A percentile compares a stretch with the other conserved stretches of the same genome.
phyloP scores from a whole-genome alignment of 2,797 vertebrate genomes.

The Karalla daura region DNA sequence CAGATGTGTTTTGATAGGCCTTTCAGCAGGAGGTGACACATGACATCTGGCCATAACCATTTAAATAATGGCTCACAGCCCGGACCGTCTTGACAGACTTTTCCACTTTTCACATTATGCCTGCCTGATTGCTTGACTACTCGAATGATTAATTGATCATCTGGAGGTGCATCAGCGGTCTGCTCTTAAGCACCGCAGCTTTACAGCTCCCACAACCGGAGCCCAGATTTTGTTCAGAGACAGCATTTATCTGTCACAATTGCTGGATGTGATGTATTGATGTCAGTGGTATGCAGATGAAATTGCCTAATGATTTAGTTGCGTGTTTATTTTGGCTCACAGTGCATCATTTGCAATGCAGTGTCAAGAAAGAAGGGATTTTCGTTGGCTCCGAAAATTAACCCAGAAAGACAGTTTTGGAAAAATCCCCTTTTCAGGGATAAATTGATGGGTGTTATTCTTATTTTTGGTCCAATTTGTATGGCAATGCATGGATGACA shows the following conservation, averaged over 20 bases:
- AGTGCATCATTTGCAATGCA: constrained; percentile 39
- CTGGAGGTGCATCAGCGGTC: constrained; percentile 31
- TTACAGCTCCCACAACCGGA: constrained; percentile 9
- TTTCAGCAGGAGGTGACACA: constrained; percentile 54
- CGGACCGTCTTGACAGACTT: constrained; percentile 36
- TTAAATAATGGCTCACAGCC: constrained; percentile 59
- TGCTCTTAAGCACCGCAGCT: constrained; percentile 1
- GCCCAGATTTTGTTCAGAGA: constrained; percentile 22
- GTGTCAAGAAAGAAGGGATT: constrained; percentile 42
- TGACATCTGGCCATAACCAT: constrained; percentile 57
- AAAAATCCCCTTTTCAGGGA: constrained; percentile 46
- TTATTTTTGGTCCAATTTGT: constrained; percentile 63
- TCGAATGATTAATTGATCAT: constrained; percentile 62
- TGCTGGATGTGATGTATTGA: constrained; percentile 43
- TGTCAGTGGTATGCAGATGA: constrained; percentile 52
- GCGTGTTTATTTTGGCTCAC: constrained; percentile 59
- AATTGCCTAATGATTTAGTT: constrained; percentile 65
- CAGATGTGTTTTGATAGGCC: constrained; percentile 73
- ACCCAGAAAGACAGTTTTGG: constrained; percentile 36
- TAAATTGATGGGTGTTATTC: constrained; percentile 62
- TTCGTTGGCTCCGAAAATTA: constrained; percentile 71
- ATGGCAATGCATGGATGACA: constrained; percentile 44
- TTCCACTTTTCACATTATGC: constrained; percentile 46
- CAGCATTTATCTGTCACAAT: constrained; percentile 31
- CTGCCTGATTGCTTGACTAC: constrained; percentile 51